Conservation (phyloP, 2,888 invertebrate species). For the Gerosis bhagava region DNA sequence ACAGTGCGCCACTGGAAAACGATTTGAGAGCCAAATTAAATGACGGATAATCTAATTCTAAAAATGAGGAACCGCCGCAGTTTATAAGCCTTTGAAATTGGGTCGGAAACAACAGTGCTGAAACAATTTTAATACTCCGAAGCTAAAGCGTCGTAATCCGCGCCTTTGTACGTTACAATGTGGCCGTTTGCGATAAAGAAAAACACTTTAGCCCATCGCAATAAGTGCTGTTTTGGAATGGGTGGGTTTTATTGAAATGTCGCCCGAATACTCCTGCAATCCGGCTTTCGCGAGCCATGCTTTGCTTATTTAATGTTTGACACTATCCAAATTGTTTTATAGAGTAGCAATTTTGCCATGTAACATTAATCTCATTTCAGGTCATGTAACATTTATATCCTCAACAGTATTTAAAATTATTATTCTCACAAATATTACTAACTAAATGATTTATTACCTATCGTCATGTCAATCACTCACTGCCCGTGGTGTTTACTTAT, state of each 20-base stretch:
- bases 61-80: slow-evolving; percentile 23
- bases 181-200: slow-evolving; percentile 14
- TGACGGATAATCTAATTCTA: slow-evolving; percentile 25
- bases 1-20: slow-evolving; percentile 16
- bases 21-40: slow-evolving; percentile 22
- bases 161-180: slow-evolving; percentile 24
- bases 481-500: too few species aligned
- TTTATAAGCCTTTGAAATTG: slow-evolving; percentile 35
- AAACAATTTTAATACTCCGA: slow-evolving; percentile 37
- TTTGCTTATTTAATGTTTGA: slow-evolving; percentile 24
- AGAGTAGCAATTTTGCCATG: slow-evolving; percentile 9
- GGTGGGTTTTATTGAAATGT: slow-evolving; percentile 18
- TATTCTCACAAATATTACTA: too few species aligned
- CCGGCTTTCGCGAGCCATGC: slow-evolving; percentile 19
- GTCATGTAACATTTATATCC: slow-evolving; percentile 1
- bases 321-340: slow-evolving; percentile 22
- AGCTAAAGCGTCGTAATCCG: slow-evolving; percentile 26
- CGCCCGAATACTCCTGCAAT: slow-evolving; percentile 18
- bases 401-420: too few species aligned
- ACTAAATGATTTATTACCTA: too few species aligned
- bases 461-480: too few species aligned
- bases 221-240: slow-evolving; percentile 18
- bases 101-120: slow-evolving; percentile 36
- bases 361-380: slow-evolving; percentile 4
- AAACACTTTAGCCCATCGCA: slow-evolving; percentile 19